Percentiles rank a stretch among this genome's conserved stretches.
phyloP scores from a whole-genome alignment of 2,888 invertebrate genomes.

The Heteromurus nitidus region DNA sequence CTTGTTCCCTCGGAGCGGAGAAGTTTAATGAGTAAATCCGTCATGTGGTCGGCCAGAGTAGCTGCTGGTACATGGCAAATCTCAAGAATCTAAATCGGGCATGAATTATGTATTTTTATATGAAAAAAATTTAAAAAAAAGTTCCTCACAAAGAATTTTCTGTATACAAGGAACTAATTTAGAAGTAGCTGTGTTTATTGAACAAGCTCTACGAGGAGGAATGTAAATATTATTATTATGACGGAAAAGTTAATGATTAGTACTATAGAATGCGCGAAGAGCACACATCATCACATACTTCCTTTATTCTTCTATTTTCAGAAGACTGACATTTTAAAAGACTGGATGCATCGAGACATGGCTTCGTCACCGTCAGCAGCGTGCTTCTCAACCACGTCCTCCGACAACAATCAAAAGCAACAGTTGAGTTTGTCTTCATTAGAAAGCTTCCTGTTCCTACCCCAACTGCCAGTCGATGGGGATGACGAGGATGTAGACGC shows the following conservation, averaged over 20 bases:
- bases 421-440: conserved; percentile 51
- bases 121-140: too few species aligned
- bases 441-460: conserved; percentile 61
- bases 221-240: conserved; percentile 34
- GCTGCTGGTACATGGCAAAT: too few species aligned
- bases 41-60: too few species aligned
- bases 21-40: conserved; percentile 15
- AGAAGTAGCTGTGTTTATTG: background rate
- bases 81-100: too few species aligned
- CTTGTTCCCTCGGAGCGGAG: too few species aligned
- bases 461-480: conserved; percentile 51
- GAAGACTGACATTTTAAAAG: conserved; percentile 57
- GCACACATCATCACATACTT: conserved; percentile 14
- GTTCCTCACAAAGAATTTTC: too few species aligned
- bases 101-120: too few species aligned
- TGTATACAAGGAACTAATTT: too few species aligned
- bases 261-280: background rate
- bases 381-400: conserved; percentile 6
- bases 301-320: conserved; percentile 28
- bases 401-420: conserved; percentile 32
- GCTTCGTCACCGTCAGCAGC: conserved; percentile 16
- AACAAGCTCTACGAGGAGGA: background rate
- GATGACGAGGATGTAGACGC: conserved; percentile 39
- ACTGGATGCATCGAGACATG: conserved; percentile 53
- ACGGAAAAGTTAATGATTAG: background rate